Percentiles rank a stretch among this genome's conserved stretches.
These are phyloP conservation scores for Liasis olivaceus DNA, from an alignment of 2,797 vertebrate genomes.

Conservation along the genomic window DNA sequence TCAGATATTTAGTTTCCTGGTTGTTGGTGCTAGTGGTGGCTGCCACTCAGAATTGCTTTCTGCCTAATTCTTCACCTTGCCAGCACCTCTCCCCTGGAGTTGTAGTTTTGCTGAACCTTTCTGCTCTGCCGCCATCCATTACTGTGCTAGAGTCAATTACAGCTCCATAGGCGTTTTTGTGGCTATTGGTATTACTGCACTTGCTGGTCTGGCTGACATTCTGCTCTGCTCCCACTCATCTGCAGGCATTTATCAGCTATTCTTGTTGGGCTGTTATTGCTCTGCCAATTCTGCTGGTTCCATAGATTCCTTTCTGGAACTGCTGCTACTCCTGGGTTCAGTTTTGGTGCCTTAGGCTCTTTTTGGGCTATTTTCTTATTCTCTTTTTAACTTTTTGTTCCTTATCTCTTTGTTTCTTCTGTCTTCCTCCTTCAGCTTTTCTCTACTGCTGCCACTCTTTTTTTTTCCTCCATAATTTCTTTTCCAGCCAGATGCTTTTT, in stretches of 20 bases:
- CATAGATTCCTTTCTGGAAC: background rate
- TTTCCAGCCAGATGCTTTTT: background rate
- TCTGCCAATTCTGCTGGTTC: background rate
- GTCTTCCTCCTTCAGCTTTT: background rate
- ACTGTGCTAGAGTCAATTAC: background rate
- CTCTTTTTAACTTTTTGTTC: background rate
- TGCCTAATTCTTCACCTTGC: background rate
- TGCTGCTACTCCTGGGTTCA: background rate
- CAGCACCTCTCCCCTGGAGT: background rate
- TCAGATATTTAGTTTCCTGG: background rate
- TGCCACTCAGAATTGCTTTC: background rate
- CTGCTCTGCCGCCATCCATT: background rate
- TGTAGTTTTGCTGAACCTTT: background rate
- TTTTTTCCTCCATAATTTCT: background rate
- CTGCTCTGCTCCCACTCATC: background rate
- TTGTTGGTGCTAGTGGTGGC: background rate
- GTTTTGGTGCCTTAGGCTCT: background rate
- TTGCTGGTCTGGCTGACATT: background rate
- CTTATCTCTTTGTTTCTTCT: background rate
- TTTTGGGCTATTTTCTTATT: background rate
- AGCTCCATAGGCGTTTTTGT: background rate
- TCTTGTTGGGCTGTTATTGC: background rate
- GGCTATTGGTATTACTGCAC: background rate
- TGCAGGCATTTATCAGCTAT: background rate
- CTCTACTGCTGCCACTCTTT: background rate